Base-by-base conservation (phyloP, 2,888 invertebrate genomes). In the Eulithis testata region DNA sequence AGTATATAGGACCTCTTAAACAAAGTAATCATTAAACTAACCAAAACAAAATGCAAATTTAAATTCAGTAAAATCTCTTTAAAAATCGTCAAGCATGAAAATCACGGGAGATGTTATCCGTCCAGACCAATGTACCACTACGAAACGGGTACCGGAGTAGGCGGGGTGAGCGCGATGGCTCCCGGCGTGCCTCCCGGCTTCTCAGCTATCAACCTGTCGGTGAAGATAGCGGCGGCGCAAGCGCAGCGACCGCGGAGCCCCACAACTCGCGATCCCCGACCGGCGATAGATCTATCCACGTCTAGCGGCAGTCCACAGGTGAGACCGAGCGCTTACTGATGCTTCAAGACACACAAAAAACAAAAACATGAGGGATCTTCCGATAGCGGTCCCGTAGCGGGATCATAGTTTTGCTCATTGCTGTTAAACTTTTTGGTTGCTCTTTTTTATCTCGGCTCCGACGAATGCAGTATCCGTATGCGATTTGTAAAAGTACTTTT, bases 281-380 rank as follows among this genome's bases (percentile, higher is more conserved):
- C 97, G 11, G 97, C 97, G 76, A 97, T 97, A 91, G 97, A 97
- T 90, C 94, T 97, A 59, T 97, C 97, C 76, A 97, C 97, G 72
- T 97, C 97, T 78, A 97, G 96, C 87, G 97, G 97, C 75, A 97
- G 97, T 93, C 97, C 97, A 79, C 97, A 97, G 95, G 97, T 96
- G 88, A 94, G 88, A 80, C 74, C 74, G 63, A 60, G 59, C 53
- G 61, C 58, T 64, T 64, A 43, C 59, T 56, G 55, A 66, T 56
- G 57, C 63, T 66, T 60, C 53, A 51, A 47, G 12, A 37, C 45
- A 53, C 40, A 53, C 21, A 21, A 21, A 52, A 63, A 44, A 37
- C 8, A 31, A 43, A 27, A 27, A 37, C 21, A 40, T 11, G 43
- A 63, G 49, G 65, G 65, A 56, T 36, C 36, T 43, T 64, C 55